Conservation (phyloP, 2,113 vertebrate genomes). For the Poeciliopsis prolifica region DNA sequence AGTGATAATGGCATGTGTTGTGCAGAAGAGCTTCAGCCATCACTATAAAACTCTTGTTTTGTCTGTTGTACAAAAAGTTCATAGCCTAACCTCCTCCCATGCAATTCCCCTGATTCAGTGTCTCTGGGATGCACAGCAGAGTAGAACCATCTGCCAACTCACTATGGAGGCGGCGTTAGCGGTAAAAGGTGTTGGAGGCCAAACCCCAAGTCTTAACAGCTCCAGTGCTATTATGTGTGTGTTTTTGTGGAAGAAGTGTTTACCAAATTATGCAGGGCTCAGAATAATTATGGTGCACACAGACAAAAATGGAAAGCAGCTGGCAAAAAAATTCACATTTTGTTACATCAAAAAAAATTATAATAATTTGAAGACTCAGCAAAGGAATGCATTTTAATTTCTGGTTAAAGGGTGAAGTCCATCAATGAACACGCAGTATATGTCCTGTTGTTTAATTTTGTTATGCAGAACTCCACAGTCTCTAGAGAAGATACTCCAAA, state of each 20-base stretch:
- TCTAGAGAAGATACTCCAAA: background rate
- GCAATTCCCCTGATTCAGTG: conserved; percentile 1
- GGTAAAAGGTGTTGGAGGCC: conserved; percentile 60
- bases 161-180: conserved; percentile 48
- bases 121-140: conserved; percentile 22
- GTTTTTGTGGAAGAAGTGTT: conserved; percentile 61
- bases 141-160: conserved; percentile 7
- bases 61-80: conserved; percentile 9
- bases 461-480: background rate
- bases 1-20: background rate
- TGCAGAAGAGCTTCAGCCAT: background rate
- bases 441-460: background rate
- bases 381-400: background rate
- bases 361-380: conserved; percentile 14
- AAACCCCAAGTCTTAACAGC: conserved; percentile 57
- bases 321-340: conserved; percentile 23
- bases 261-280: conserved; percentile 64
- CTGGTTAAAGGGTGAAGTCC: conserved; percentile 3
- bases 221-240: conserved; percentile 47
- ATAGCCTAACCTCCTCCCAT: background rate
- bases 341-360: background rate
- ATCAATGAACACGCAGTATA: background rate
- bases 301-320: conserved; percentile 43
- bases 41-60: background rate
- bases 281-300: conserved; percentile 59